Percentiles rank a stretch among this genome's conserved stretches.
These are phyloP conservation scores for Anomalospiza imberbis DNA, from an alignment of 2,797 vertebrate genomes.

Conservation along the genomic window DNA sequence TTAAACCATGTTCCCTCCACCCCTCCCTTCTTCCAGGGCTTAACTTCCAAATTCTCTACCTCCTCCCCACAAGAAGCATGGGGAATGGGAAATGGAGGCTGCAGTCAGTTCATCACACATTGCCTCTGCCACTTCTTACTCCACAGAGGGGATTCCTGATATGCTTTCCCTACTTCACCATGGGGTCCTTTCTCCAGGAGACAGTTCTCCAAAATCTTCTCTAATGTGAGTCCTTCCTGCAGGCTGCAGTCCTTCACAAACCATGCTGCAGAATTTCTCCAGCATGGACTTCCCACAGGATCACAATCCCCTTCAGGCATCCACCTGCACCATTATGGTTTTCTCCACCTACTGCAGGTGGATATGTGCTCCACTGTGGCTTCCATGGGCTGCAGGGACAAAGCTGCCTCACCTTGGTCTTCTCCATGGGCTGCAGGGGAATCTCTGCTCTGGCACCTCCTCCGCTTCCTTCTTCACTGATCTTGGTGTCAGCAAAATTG, in stretches of 20 bases:
- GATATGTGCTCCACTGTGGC: background rate
- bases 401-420: background rate
- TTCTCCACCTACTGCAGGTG: background rate
- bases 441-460: background rate
- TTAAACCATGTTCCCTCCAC: background rate
- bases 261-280: background rate
- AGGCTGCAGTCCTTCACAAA: background rate
- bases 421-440: background rate
- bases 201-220: background rate
- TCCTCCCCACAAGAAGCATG: background rate
- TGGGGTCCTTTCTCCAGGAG: background rate
- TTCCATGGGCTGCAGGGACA: background rate
- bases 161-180: background rate
- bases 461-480: background rate
- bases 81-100: background rate
- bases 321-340: background rate
- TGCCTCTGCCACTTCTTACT: background rate
- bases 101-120: background rate
- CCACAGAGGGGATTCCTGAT: background rate
- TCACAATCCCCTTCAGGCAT: background rate
- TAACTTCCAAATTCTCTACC: background rate
- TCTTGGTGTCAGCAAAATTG: background rate
- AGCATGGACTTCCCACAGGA: background rate
- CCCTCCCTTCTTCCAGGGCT: background rate
- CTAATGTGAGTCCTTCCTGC: background rate